Evolutionary conservation across 2,113 vertebrate species (phyloP).

Genomic region (Lanius collurio): DNA sequence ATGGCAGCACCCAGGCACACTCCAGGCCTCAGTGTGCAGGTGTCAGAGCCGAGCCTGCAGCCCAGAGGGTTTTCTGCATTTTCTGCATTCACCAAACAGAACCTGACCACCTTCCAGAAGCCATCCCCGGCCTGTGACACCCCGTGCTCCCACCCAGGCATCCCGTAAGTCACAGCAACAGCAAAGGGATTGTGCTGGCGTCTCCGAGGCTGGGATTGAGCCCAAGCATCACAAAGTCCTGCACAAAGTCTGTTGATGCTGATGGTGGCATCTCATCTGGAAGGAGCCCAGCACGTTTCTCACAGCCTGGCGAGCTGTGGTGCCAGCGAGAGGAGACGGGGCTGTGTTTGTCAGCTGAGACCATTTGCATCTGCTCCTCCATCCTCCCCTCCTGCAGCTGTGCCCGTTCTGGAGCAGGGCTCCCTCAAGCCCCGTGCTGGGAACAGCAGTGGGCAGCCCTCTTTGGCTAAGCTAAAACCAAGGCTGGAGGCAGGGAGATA

Average conservation of each 20-base stretch:
- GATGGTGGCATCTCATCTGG: constrained; percentile 52
- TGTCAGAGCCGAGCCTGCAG: background rate
- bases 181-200: background rate
- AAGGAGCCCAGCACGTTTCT: background rate
- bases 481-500: constrained; percentile 26
- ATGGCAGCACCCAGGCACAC: background rate
- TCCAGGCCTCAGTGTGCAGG: background rate
- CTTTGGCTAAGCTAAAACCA: background rate
- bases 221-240: constrained; percentile 36
- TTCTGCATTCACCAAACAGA: background rate
- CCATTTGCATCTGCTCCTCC: background rate
- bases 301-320: background rate
- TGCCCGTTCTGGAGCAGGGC: background rate
- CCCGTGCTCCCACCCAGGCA: background rate
- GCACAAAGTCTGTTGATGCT: background rate
- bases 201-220: constrained; percentile 39
- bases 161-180: background rate
- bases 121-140: rapidly evolving
- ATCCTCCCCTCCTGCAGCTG: background rate
- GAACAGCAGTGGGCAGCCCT: background rate
- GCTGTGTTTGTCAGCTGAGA: background rate
- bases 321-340: background rate
- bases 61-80: background rate
- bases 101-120: background rate
- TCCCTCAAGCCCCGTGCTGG: background rate